Base-by-base conservation (phyloP, 2,113 vertebrate genomes). In the Drymodes brunneopygia region DNA sequence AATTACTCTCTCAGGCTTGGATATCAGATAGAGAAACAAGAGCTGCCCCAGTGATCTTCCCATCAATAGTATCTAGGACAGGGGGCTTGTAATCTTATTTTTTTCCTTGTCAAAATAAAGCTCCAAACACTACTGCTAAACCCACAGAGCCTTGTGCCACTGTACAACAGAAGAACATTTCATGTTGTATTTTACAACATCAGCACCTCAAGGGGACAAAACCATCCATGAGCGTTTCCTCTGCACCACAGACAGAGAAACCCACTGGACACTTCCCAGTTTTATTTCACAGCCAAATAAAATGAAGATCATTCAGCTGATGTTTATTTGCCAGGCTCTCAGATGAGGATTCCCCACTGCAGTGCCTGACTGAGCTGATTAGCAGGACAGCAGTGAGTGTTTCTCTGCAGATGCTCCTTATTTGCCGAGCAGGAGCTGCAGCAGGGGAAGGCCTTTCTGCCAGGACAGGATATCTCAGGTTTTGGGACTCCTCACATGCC, bases 401-500 rank as follows among this genome's bases (percentile, higher is more conserved):
- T 93, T 29, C 79, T 51, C 57, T 75, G 40, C 44, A 92, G 70
- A 21, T 64, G 11, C 25, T 94, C 23, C n/a, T 61, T 42, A 28
- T 77, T 48, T 86, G 58, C 48, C 13, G 4, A 56, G 23, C 54
- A 65, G 29, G 54, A 61, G 15, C 47, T 45, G 25, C 60, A 87
- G 54, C 81, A 78, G 20, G 10, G 23, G 9, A 58, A 87, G 8
- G 29, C 18, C 23, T 17, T 54, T 35, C 45, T 57, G 24, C 10
- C 3, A 3, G 1, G 2, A 25, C 12, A n/a, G 22, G 61, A 16
- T 23, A 2, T 2, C 51, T 31, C 2, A 1, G 21, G 15, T 3
- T 61, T 48, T 1, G 1, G 40, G 15, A n/a, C 1, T 23, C n/a
- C 27, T 72, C 54, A 27, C 16, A 3, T 12, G 7, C 11, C 31